Evolutionary conservation across 2,797 vertebrate species (phyloP), one percentile per base, ranked within the genome.

Genomic region (Rhinichthys osculus): DNA sequence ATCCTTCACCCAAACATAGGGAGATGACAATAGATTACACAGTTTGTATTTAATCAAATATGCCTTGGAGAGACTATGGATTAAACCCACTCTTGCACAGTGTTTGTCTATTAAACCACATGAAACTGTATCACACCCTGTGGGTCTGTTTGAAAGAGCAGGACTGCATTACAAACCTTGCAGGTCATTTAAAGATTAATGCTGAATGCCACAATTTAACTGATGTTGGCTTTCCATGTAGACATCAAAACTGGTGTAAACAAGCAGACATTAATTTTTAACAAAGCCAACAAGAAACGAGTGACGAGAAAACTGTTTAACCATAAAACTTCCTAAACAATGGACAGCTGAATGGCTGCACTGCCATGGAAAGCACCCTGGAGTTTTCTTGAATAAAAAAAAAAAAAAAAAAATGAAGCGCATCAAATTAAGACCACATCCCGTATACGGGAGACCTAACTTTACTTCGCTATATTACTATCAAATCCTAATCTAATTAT

Each of bases 131-230:
- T 77, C 23, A 16, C 44, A 83, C 27, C 38, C 79, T 33, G 54
- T 66, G 42, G 69, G 71, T 67, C 27, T 87, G 35, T 57, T 67
- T 42, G 44, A 69, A 38, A 70, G 35, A 73, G 16, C 23, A 47
- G 16, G 23, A 64, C 30, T 80, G 21, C 35, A 59, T 67, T 35
- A 73, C 57, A 85, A 85, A 72, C 23, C 54, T 47, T 82, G 21
- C 81, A 82, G 59, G 52, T 78, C 73, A 83, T 83, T 88, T 82
- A 82, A 88, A 86, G 79, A 86, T 82, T 83, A 76, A 88, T 79
- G 80, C 54, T 38, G 79, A 50, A 67, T 50, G 9, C 76, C 54
- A 85, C 57, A 79, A n/a, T 83, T 73, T 57, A 83, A 83, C 50
- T 81, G 50, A 81, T 84, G 67, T 83, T 83, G 79, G 64, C 79